phyloP scores from a whole-genome alignment of 2,888 invertebrate species.

The Acronicta aceris region DNA sequence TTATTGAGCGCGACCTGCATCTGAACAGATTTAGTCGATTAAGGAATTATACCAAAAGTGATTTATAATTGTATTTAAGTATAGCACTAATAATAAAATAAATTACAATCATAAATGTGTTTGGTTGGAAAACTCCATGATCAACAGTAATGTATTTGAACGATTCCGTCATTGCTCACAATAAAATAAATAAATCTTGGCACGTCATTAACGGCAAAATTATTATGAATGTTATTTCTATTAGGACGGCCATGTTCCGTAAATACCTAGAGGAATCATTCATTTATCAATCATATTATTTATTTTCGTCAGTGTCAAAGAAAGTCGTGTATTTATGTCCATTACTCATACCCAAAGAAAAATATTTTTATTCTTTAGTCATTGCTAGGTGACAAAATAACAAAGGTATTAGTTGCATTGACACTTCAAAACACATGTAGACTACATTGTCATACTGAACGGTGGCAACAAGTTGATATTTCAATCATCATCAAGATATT shows the following conservation, averaged over 20 bases:
- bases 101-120: not conserved
- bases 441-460: not conserved
- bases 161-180: conserved; percentile 11
- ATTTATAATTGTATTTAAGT: not conserved
- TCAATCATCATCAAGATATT: too few relatives aligned
- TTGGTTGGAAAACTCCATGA: not conserved
- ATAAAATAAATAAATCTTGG: conserved; percentile 32
- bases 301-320: conserved; percentile 23
- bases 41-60: not conserved
- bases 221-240: conserved; percentile 7
- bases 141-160: not conserved
- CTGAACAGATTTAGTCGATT: not conserved
- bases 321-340: conserved; percentile 11
- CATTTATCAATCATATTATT: conserved; percentile 20
- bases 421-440: conserved; percentile 16
- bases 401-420: conserved; percentile 5
- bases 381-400: conserved; percentile 13
- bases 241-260: conserved; percentile 3
- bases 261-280: conserved; percentile 15
- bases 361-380: too few relatives aligned
- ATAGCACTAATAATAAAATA: not conserved
- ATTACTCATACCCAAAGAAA: conserved; percentile 19
- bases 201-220: conserved; percentile 19
- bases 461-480: not conserved
- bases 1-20: conserved; percentile 9